A percentile compares a stretch with the other conserved stretches of the same genome.
These are phyloP conservation scores for Leucophenga montana DNA, from an alignment of 2,888 invertebrate genomes.

Conservation along the genomic window DNA sequence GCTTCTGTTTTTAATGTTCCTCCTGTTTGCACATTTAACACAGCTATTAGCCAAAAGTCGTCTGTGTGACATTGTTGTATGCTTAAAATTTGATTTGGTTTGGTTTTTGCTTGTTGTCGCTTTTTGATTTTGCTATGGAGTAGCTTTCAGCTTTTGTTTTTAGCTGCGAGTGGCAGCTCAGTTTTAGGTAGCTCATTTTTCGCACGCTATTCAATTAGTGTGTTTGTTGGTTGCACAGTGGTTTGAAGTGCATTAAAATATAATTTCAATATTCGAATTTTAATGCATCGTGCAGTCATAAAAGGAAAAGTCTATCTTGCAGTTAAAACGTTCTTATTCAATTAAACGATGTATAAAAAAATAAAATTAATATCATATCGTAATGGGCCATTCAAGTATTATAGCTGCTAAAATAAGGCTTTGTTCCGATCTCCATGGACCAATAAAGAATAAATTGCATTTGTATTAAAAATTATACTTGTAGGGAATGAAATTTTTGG, in stretches of 20 bases:
- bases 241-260: not conserved
- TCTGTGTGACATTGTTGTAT: not conserved
- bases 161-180: slow-evolving; percentile 4
- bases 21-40: slow-evolving; percentile 4
- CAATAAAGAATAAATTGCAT: too few relatives aligned
- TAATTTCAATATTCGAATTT: not conserved
- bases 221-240: slow-evolving; percentile 21
- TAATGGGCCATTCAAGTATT: too few relatives aligned
- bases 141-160: slow-evolving; percentile 34
- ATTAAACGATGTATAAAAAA: too few relatives aligned
- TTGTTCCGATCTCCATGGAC: too few relatives aligned
- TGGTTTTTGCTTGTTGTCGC: slow-evolving; percentile 45
- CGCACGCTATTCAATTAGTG: slow-evolving; percentile 19
- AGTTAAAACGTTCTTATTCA: too few relatives aligned
- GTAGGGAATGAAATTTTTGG: too few relatives aligned
- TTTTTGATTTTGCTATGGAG: slow-evolving; percentile 33
- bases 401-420: too few relatives aligned
- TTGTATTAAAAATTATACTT: too few relatives aligned
- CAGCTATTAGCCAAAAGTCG: slow-evolving; percentile 1
- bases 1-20: slow-evolving; percentile 42
- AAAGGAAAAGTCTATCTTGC: too few relatives aligned
- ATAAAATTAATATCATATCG: too few relatives aligned
- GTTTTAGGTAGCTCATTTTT: slow-evolving; percentile 15
- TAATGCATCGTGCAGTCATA: too few relatives aligned
- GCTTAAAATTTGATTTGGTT: not conserved